Conservation (phyloP, 2,888 invertebrate species). For the Herminia tarsipennalis region DNA sequence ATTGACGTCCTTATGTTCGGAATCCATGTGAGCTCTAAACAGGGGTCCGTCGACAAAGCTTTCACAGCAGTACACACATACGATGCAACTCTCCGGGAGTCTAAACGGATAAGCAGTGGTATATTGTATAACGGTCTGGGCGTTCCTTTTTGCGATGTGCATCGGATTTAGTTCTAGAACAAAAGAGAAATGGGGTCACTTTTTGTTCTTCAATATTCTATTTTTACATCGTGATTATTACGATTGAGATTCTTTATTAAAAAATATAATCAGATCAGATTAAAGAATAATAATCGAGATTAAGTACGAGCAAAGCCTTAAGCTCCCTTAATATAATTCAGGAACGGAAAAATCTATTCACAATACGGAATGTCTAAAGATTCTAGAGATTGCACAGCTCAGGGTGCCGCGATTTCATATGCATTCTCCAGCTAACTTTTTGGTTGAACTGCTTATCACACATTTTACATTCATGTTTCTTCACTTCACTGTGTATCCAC, state of each 20-base stretch:
- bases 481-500: constrained; percentile 58
- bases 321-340: too few relatives aligned
- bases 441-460: constrained; percentile 59
- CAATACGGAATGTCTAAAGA: background rate
- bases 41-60: constrained; percentile 48
- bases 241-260: background rate
- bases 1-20: constrained; percentile 42
- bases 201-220: constrained; percentile 20
- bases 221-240: background rate
- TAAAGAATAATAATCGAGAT: too few relatives aligned
- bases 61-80: constrained; percentile 69
- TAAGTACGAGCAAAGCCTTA: too few relatives aligned
- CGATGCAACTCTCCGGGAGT: constrained; percentile 61
- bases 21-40: constrained; percentile 53
- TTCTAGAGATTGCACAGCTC: constrained; percentile 47
- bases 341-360: too few relatives aligned
- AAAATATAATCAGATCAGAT: background rate
- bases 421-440: constrained; percentile 57
- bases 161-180: constrained; percentile 72
- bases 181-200: constrained; percentile 60
- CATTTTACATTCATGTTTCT: constrained; percentile 51
- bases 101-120: constrained; percentile 71
- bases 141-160: constrained; percentile 67
- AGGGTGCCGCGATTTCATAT: constrained; percentile 67
- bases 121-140: constrained; percentile 65